Evolutionary conservation across 2,113 vertebrate genomes (phyloP).

Genomic region (Chionis minor): DNA sequence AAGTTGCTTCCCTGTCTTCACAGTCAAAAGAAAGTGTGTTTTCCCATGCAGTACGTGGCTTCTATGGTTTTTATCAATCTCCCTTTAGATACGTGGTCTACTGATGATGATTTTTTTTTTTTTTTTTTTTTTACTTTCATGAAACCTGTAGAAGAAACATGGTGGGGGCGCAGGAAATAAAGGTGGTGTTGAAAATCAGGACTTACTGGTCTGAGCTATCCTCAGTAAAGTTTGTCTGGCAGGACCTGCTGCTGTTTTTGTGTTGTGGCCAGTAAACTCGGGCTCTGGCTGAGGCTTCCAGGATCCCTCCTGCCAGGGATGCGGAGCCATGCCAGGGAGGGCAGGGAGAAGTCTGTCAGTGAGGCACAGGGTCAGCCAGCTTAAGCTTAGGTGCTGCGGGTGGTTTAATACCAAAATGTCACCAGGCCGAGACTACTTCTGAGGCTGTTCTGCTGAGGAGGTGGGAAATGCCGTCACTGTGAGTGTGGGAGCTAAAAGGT

Average conservation of each 20-base stretch:
- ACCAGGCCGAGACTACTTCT: neutral
- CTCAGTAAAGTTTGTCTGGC: neutral
- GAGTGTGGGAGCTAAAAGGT: neutral
- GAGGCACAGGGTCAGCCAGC: neutral
- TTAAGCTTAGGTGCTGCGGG: fast-evolving
- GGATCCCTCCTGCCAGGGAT: neutral
- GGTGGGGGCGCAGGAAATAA: neutral
- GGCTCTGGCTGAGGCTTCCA: neutral
- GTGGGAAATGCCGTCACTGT: fast-evolving
- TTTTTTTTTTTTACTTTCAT: neutral
- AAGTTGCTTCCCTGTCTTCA: neutral
- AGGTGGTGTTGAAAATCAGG: neutral
- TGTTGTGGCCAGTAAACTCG: neutral
- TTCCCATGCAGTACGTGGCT: neutral
- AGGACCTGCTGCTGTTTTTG: neutral
- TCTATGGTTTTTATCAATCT: neutral
- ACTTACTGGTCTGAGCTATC: neutral
- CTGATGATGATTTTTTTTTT: too few species aligned
- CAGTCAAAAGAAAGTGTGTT: neutral
- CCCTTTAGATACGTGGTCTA: neutral
- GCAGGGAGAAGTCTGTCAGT: neutral
- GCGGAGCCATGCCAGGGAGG: neutral
- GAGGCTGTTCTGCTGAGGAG: neutral
- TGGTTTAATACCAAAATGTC: neutral
- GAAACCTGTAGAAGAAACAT: neutral